Base-by-base conservation (phyloP, 2,113 vertebrate genomes). In the Triplophysa tibetana region DNA sequence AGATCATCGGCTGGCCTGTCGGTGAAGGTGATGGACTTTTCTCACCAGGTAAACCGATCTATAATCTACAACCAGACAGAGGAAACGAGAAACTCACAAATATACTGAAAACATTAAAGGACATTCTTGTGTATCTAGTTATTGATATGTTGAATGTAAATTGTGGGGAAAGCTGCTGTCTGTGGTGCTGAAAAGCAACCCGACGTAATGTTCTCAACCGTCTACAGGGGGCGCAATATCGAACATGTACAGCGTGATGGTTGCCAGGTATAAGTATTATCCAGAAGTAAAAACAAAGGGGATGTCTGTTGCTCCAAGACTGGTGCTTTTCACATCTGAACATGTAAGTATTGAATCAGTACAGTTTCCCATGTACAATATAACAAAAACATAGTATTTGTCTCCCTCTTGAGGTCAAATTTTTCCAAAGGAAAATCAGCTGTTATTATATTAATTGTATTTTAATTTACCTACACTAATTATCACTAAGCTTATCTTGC, bases 171-270 rank as follows among this genome's bases (percentile, higher is more conserved):
- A 38, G 24, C 29, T 48, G 78, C 70, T 80, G 70, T 86, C 70
- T 74, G 50, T 11, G 81, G 58, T 80, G 67, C 82, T 87, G 54
- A 16, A 58, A n/a, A 58, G 8, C 2, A 75, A 80, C 54, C 2
- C 14, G n/a, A 21, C 13, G 21, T 70, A 16, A 78, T 43, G 17
- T 63, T 81, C 19, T 7, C 79, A 75, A 82, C n/a, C 79, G 81
- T 84, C 82, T 65, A 83, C 80, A 99, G 98, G 98, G 79, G 98
- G 97, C 54, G 97, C 97, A 0, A 98, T 99, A 89, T 99, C 97
- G 80, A 99, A 99, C 89, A 97, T 99, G 97, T 99, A 99, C 92
- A 97, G 97, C 70, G 96, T 99, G 90, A 99, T 99, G 98, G 95
- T 97, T 2, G 98, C 98, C 70, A 95, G 98, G 24, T 99, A 98